phyloP scores from a whole-genome alignment of 2,797 vertebrate genomes.

The Pogonophryne albipinna region DNA sequence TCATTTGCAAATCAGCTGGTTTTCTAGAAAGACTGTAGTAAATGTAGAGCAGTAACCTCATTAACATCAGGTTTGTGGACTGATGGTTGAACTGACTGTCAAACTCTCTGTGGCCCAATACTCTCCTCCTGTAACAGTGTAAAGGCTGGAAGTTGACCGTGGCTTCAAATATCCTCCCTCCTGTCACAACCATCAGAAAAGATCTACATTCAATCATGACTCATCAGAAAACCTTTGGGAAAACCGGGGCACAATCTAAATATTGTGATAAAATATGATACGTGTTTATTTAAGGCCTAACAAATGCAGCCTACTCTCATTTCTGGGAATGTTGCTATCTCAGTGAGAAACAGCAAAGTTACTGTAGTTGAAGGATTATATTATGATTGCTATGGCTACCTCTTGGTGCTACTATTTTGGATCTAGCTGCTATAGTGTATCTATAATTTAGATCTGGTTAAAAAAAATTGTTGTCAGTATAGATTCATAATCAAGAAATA shows the following conservation, averaged over 20 bases:
- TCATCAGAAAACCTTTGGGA: conserved; percentile 15
- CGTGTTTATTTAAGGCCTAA: not conserved
- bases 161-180: conserved; percentile 46
- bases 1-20: not conserved
- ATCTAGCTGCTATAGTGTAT: not conserved
- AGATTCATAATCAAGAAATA: not conserved
- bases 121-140: conserved; percentile 24
- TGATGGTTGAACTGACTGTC: conserved; percentile 28
- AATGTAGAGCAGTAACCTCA: conserved; percentile 28
- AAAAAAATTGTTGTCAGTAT: not conserved
- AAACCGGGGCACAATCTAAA: not conserved
- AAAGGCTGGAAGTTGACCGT: conserved; percentile 56
- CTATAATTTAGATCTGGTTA: no score
- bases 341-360: not conserved
- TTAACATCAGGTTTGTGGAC: conserved; percentile 22
- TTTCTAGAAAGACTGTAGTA: not conserved
- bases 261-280: not conserved
- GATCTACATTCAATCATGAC: conserved; percentile 24
- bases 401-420: not conserved
- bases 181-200: conserved; percentile 20
- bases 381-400: not conserved
- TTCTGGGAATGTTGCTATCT: not conserved
- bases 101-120: conserved; percentile 26
- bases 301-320: not conserved
- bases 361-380: not conserved